Percentiles rank a stretch among this genome's conserved stretches.
These are phyloP conservation scores for Bursaphelenchus okinawaensis DNA, from an alignment of 2,888 invertebrate genomes.

Conservation along the genomic window DNA sequence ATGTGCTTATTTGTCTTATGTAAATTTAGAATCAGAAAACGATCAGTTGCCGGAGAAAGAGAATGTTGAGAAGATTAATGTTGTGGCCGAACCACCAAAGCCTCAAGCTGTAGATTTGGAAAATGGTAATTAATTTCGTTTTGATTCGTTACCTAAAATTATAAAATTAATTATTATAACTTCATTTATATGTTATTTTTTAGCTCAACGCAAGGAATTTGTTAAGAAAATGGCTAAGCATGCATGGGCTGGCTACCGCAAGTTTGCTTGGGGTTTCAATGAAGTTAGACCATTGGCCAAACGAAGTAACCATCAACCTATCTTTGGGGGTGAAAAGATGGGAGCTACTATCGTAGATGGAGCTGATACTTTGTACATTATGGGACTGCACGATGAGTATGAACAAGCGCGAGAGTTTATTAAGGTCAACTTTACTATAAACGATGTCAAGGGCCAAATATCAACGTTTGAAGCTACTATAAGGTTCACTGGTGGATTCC, in stretches of 20 bases:
- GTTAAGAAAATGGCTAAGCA: constrained; percentile 79
- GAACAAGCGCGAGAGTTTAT: constrained; percentile 76
- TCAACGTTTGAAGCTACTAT: constrained; percentile 98
- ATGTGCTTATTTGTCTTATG: not conserved
- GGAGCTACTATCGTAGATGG: constrained; percentile 64
- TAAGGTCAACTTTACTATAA: constrained; percentile 45
- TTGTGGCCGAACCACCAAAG: constrained; percentile 5
- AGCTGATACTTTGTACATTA: constrained; percentile 89
- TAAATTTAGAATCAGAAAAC: not conserved
- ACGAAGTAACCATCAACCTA: constrained; percentile 68
- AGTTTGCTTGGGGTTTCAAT: constrained; percentile 97
- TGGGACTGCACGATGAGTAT: constrained; percentile 89
- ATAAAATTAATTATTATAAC: not conserved
- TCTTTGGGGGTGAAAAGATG: constrained; percentile 59
- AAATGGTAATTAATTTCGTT: constrained; percentile 6
- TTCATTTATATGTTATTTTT: not conserved
- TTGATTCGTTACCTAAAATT: not conserved
- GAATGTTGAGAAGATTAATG: not conserved
- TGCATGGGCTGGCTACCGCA: constrained; percentile 92
- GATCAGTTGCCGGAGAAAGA: no score
- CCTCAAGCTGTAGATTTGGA: constrained; percentile 6
- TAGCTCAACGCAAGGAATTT: constrained; percentile 3
- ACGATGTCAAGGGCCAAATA: constrained; percentile 69
- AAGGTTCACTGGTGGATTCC: constrained; percentile 87
- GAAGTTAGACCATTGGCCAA: constrained; percentile 85